phyloP scores from a whole-genome alignment of 2,888 invertebrate genomes.

The Hetaerina titia region DNA sequence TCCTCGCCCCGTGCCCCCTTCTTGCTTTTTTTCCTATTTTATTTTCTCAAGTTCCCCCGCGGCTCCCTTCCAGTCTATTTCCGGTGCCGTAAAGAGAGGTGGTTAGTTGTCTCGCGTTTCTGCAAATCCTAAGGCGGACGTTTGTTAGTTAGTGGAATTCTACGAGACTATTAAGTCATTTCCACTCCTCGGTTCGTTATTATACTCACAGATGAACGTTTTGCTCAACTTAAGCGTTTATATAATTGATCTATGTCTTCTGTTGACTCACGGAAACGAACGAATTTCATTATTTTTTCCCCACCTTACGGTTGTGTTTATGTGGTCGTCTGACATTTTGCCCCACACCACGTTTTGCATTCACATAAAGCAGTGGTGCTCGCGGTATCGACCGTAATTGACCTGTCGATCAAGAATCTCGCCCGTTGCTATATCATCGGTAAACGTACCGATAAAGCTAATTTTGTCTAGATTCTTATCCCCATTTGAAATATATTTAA shows the following conservation, averaged over 20 bases:
- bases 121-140: neutral
- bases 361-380: neutral
- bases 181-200: too few species aligned
- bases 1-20: neutral
- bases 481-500: too few species aligned
- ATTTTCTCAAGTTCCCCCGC: neutral
- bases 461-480: neutral
- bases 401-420: neutral
- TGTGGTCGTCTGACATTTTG: neutral
- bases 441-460: neutral
- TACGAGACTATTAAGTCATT: too few species aligned
- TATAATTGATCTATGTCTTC: too few species aligned
- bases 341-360: neutral
- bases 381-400: neutral
- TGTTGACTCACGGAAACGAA: too few species aligned
- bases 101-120: conserved; percentile 2
- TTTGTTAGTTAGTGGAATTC: neutral
- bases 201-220: too few species aligned
- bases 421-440: neutral
- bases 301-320: too few species aligned
- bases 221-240: too few species aligned
- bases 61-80: conserved; percentile 27
- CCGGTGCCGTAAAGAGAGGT: conserved; percentile 1
- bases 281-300: too few species aligned
- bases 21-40: neutral